phyloP scores from a whole-genome alignment of 2,113 vertebrate genomes.

The Pimephales promelas region DNA sequence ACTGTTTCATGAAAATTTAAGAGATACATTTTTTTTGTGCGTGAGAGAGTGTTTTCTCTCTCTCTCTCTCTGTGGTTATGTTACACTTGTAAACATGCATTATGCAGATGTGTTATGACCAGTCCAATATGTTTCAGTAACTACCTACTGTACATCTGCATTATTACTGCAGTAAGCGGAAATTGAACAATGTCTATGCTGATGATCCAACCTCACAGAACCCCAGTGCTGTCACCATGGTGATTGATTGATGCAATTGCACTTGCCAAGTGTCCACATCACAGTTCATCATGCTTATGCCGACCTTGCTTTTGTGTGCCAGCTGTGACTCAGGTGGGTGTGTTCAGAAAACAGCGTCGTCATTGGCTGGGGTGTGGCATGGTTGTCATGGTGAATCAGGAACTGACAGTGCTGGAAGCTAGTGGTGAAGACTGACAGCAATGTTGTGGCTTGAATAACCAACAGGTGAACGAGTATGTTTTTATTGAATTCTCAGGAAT shows the following conservation, averaged over 20 bases:
- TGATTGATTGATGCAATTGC: constrained; percentile 32
- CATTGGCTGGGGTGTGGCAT: constrained; percentile 14
- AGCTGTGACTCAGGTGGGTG: constrained; percentile 40
- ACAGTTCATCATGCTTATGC: constrained; percentile 43
- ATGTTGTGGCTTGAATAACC: constrained; percentile 27
- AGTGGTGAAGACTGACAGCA: not conserved
- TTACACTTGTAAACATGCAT: not conserved
- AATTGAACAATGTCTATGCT: not conserved
- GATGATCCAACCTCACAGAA: not conserved
- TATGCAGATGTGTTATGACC: not conserved
- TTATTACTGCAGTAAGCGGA: not conserved
- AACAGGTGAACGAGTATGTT: constrained; percentile 18
- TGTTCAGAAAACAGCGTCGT: constrained; percentile 18
- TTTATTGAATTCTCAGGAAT: constrained; percentile 22
- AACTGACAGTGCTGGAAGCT: constrained; percentile 19
- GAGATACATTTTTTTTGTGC: not conserved
- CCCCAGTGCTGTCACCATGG: constrained; percentile 8
- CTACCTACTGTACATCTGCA: not conserved
- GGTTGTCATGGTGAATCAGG: constrained; percentile 1
- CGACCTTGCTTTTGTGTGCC: constrained; percentile 34
- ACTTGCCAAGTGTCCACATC: constrained; percentile 36
- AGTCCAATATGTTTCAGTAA: not conserved
- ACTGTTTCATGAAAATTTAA: not conserved
- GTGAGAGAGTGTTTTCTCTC: not conserved
- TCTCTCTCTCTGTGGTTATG: not conserved